Evolutionary conservation across 2,797 vertebrate genomes (phyloP).

Genomic region (Enteromius viviparus): DNA sequence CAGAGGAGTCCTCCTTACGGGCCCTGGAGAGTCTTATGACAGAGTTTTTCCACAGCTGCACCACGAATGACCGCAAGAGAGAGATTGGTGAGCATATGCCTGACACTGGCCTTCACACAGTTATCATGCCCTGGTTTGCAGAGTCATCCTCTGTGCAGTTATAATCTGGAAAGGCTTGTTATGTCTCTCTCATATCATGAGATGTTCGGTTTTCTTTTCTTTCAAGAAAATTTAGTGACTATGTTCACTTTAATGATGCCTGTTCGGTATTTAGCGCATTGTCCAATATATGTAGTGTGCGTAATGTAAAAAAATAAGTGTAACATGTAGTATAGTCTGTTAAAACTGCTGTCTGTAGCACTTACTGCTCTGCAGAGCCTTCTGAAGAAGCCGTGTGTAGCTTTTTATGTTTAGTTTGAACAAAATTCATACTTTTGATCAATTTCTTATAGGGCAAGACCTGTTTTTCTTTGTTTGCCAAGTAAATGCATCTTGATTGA

Average conservation of each 20-base stretch:
- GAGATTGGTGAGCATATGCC: conserved; percentile 87
- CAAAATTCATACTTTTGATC: no score
- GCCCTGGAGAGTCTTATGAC: conserved; percentile 97
- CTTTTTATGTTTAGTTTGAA: no score
- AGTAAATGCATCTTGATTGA: no score
- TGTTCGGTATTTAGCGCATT: no score
- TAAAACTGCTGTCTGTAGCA: not conserved
- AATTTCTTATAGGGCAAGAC: no score
- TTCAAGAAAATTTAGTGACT: not conserved
- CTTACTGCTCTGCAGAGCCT: not conserved
- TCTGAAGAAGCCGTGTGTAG: not conserved
- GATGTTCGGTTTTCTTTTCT: not conserved
- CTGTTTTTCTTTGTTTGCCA: no score
- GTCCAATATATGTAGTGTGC: not conserved
- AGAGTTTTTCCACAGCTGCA: conserved; percentile 97
- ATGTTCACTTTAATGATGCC: not conserved
- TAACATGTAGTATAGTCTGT: not conserved
- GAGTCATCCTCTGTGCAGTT: not conserved
- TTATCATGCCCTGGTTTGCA: not conserved
- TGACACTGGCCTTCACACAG: not conserved
- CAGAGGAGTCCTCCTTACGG: conserved; percentile 91
- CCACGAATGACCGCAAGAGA: conserved; percentile 94
- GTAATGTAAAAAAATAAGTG: not conserved
- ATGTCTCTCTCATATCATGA: not conserved
- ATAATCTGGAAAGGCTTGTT: not conserved